phyloP scores from a whole-genome alignment of 2,113 vertebrate species.

The Hippoglossus stenolepis region DNA sequence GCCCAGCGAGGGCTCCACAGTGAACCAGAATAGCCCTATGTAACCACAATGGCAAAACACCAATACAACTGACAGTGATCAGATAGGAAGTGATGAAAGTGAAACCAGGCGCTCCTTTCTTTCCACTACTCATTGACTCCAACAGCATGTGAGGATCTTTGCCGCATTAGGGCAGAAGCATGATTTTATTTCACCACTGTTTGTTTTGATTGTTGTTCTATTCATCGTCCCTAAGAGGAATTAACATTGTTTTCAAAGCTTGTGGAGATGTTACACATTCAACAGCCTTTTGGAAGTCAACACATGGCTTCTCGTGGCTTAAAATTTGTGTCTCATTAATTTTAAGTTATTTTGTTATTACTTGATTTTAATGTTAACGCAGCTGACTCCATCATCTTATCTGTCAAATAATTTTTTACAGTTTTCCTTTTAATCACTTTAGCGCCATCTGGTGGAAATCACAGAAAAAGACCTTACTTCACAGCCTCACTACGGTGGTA shows the following conservation, averaged over 20 bases:
- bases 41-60: slow-evolving; percentile 16
- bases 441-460: slow-evolving; percentile 33
- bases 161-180: not conserved
- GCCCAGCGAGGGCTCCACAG: slow-evolving; percentile 56
- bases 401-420: not conserved
- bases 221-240: not conserved
- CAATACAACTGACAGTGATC: not conserved
- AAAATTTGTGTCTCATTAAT: not conserved
- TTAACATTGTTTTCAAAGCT: not conserved
- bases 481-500: no score
- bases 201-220: no score
- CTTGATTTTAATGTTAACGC: not conserved
- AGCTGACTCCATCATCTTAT: not conserved
- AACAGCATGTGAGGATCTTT: not conserved
- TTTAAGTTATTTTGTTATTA: not conserved
- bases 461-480: not conserved
- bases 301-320: not conserved
- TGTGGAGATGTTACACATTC: not conserved
- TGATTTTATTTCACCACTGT: not conserved
- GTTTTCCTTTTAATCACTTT: not conserved
- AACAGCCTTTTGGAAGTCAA: not conserved
- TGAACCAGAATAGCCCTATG: slow-evolving; percentile 6
- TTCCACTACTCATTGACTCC: not conserved
- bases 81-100: slow-evolving; percentile 25
- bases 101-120: slow-evolving; percentile 24